Percentiles rank a stretch among this genome's conserved stretches.
Evolutionary conservation across 2,113 vertebrate genomes (phyloP).

Genomic region (Tiliqua scincoides): DNA sequence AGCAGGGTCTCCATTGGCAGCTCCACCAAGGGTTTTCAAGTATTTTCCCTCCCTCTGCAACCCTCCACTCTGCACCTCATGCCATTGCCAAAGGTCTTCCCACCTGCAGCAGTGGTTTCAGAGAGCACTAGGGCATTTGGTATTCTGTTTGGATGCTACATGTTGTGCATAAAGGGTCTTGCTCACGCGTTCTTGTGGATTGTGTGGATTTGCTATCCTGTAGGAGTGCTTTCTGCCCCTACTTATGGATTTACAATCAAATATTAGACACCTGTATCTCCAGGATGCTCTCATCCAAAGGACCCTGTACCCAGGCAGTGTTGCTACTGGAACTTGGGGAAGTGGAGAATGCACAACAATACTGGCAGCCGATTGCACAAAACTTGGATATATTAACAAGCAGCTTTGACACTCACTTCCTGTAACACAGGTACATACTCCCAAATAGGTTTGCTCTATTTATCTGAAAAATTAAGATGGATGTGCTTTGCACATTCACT

Average conservation of each 20-base stretch:
- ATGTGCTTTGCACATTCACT: neutral
- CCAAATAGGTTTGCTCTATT: neutral
- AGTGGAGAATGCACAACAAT: neutral
- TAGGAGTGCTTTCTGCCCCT: no score
- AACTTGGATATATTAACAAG: conserved; percentile 25
- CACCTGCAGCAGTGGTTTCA: no score
- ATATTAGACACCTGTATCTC: neutral
- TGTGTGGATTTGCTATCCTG: no score
- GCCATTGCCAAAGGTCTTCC: no score
- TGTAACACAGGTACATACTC: neutral
- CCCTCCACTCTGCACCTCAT: no score
- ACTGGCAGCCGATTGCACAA: neutral
- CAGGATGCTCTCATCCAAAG: neutral
- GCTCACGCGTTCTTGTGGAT: no score
- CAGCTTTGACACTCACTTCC: conserved; percentile 13
- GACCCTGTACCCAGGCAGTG: neutral
- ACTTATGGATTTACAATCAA: neutral
- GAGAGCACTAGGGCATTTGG: no score
- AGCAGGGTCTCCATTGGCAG: no score
- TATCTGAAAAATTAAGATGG: conserved; percentile 25
- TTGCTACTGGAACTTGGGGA: neutral
- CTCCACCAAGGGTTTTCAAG: no score
- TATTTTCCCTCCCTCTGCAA: no score
- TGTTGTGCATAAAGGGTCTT: no score
- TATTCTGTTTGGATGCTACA: no score